These are phyloP conservation scores for Hydroisotoma schaefferi DNA, from an alignment of 2,888 invertebrate species.

Conservation along the genomic window DNA sequence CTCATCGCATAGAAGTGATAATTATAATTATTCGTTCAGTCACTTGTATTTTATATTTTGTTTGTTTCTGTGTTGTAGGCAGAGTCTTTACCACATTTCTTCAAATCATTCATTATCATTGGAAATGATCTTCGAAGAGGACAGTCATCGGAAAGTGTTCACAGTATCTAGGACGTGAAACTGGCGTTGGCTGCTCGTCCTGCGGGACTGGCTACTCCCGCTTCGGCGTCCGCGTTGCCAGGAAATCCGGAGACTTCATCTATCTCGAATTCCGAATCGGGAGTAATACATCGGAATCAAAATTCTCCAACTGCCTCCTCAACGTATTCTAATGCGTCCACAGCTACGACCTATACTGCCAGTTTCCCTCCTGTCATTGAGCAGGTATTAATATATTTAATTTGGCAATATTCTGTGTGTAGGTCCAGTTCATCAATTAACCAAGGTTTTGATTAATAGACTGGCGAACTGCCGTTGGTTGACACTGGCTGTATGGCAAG, in stretches of 20 bases:
- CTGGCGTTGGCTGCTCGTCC: constrained; percentile 47
- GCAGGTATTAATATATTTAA: constrained; percentile 38
- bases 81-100: too few species aligned
- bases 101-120: too few species aligned
- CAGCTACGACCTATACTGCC: constrained; percentile 43
- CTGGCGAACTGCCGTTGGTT: constrained; percentile 35
- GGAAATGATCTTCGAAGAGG: constrained; percentile 3
- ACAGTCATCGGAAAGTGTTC: constrained; percentile 12
- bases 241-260: constrained; percentile 35
- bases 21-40: too few species aligned
- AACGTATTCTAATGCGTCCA: constrained; percentile 48
- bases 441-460: constrained; percentile 17
- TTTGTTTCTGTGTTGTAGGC: too few species aligned
- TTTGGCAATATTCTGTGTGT: background rate
- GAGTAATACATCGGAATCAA: constrained; percentile 23
- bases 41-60: too few species aligned
- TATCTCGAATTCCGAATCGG: constrained; percentile 18
- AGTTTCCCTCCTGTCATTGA: constrained; percentile 40
- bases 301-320: constrained; percentile 40
- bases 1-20: too few species aligned
- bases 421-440: background rate
- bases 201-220: constrained; percentile 39
- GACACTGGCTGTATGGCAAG: constrained; percentile 38
- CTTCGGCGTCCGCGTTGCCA: constrained; percentile 42
- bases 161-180: constrained; percentile 44